phyloP scores from a whole-genome alignment of 2,797 vertebrate genomes.

The Iguana delicatissima region DNA sequence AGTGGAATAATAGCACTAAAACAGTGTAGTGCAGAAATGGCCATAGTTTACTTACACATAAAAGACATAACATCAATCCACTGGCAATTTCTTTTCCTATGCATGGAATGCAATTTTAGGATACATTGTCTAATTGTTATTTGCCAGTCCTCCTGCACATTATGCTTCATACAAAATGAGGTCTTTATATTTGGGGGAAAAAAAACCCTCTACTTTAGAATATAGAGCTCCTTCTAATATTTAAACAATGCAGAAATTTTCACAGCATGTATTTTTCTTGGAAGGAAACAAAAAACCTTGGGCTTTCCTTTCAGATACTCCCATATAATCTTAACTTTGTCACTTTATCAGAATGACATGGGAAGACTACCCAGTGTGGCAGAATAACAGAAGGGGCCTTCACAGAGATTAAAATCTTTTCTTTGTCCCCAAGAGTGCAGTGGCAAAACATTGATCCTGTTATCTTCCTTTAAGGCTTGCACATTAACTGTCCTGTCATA shows the following conservation, averaged over 20 bases:
- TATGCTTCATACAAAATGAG: background rate
- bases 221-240: background rate
- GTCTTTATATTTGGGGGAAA: background rate
- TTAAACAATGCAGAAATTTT: background rate
- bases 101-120: background rate
- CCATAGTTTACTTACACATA: constrained; percentile 27
- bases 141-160: background rate
- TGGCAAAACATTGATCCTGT: background rate
- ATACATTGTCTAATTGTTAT: background rate
- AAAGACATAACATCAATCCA: constrained; percentile 52
- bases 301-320: background rate
- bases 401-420: background rate
- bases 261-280: background rate
- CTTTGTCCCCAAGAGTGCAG: background rate
- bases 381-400: background rate
- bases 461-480: background rate
- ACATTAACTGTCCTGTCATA: too few relatives aligned
- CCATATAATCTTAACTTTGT: background rate
- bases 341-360: background rate
- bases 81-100: constrained; percentile 38
- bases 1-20: too few relatives aligned
- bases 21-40: too few relatives aligned
- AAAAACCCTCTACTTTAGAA: background rate
- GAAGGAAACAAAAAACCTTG: too few relatives aligned
- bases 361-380: background rate